Base-by-base conservation (phyloP, 2,113 vertebrate genomes). In the Illadopsis cleaveri region DNA sequence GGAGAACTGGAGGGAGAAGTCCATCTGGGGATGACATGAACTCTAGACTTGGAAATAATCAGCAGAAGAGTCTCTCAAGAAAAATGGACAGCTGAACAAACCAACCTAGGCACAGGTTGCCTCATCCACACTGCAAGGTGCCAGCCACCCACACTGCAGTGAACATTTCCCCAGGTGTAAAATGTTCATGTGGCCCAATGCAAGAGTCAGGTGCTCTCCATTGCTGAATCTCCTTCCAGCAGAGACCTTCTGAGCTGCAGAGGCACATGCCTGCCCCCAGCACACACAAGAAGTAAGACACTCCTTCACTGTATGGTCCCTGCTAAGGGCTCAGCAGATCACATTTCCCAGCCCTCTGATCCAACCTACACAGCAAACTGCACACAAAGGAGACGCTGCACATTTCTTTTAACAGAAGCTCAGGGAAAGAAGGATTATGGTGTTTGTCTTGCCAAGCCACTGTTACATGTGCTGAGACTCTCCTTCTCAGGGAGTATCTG, bases 391-490 rank as follows among this genome's bases (percentile, higher is more conserved):
- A 86, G 35, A 91, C 2, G 37, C 33, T 65, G 58, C 68, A n/a
- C n/a, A 9, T 11, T 12, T 33, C 28, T 89, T 76, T 72, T 53
- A n/a, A 11, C 20, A 53, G 64, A 77, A 61, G 7, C 38, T 76
- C 24, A 42, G 61, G 15, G 47, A 62, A 56, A 71, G 73, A 9
- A 76, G 28, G 40, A 31, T 71, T 51, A 31, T 30, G 54, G 22
- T 7, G 2, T 78, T 78, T 65, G n/a, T 84, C 47, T 77, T 80
- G 45, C 58, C 31, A 69, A 68, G 38, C 16, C 22, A 42, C 37
- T 0, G 0, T 35, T 76, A 22, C 0, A 0, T 0, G 0, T 72
- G 62, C 31, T 57, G 79, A 65, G 45, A 42, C 12, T 58, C 62
- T 51, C 28, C 37, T 92, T 95, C 68, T 42, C n/a, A 37, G 16